Base-by-base conservation (phyloP, 2,888 invertebrate species). In the Lymantria dispar region DNA sequence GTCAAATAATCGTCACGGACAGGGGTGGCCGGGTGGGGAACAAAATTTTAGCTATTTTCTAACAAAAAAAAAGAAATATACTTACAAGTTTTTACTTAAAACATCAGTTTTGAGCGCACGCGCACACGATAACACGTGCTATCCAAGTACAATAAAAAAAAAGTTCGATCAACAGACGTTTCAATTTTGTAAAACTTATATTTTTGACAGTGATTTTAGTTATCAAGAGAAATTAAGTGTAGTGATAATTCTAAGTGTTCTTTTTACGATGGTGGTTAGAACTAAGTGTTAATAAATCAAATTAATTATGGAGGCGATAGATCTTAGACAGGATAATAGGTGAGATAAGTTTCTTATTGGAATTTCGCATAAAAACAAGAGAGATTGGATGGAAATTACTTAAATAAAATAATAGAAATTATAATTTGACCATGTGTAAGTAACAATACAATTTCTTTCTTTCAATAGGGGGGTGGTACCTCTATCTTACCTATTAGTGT, bases 81-180 rank as follows among this genome's bases (percentile, higher is more conserved):
- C 46, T 72, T 81, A 84, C 79, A 72, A 80, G 81, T 87, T 90
- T 88, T 90, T 89, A 89, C 88, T 72, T 83, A 89, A 90, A 91
- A 90, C 85, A 83, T 66, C 79, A 87, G 87, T 88, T 86, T 85
- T 76, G 67, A 72, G 74, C 86, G 86, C 84, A 80, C 79, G 83
- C 86, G 90, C 90, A 87, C 53, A 64, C 66, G 75, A 56, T 41
- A 72, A 72, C 89, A 87, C 87, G 87, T 72, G 86, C 76, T 76
- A 50, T 59, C 57, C 9, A 12, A 13, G n/a, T 45, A 58, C 48
- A 51, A 10, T 40, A 54, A 45, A 58, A 65, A 60, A 47, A 48
- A 45, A 9, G 29, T 29, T 41, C n/a, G 47, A 33, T 41, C 1
- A 38, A 12, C 12, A 12, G 12, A 10, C n/a, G 38, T 8, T 12